phyloP scores from a whole-genome alignment of 2,797 vertebrate species.

The Mormyrops boulengeri region DNA sequence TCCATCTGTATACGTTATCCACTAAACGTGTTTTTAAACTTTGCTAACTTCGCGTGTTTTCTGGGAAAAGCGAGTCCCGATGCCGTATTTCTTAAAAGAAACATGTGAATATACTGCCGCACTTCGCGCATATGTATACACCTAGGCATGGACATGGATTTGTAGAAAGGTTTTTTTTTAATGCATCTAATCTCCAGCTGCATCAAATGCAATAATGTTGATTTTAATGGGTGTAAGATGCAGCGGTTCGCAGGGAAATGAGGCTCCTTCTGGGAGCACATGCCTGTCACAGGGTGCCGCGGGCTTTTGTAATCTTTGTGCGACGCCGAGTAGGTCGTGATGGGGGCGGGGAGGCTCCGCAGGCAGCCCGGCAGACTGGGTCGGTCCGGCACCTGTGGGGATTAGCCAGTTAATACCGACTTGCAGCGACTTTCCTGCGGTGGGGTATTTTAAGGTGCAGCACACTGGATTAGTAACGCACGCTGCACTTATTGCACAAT shows the following conservation, averaged over 20 bases:
- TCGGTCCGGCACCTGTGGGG: neutral
- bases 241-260: neutral
- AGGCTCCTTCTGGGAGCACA: neutral
- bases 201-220: neutral
- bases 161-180: neutral
- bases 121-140: neutral
- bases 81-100: neutral
- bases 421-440: neutral
- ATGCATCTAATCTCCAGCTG: neutral
- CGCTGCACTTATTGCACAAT: neutral
- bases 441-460: neutral
- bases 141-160: neutral
- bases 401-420: conserved; percentile 3
- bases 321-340: neutral
- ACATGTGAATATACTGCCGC: neutral
- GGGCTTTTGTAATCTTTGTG: neutral
- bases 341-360: neutral
- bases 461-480: neutral
- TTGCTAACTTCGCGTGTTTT: neutral
- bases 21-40: neutral
- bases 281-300: neutral
- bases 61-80: neutral
- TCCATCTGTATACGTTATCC: neutral
- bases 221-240: neutral
- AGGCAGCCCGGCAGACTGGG: neutral